Evolutionary conservation across 2,113 vertebrate species (phyloP).

Genomic region (Arvicanthis niloticus): DNA sequence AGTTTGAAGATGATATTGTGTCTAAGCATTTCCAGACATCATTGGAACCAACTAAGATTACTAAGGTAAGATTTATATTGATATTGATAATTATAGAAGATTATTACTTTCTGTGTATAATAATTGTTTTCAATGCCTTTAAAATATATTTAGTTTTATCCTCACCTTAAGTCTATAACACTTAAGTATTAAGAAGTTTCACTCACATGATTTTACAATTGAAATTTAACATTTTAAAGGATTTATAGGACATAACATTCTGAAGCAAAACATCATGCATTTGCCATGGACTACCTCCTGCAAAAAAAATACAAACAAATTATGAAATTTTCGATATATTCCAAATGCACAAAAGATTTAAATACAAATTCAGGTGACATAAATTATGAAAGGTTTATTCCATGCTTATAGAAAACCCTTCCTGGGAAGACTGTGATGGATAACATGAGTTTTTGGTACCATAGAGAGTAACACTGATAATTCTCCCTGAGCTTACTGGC

Average conservation of each 20-base stretch:
- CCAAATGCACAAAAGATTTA: background rate
- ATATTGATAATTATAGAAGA: background rate
- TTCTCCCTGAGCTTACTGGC: background rate
- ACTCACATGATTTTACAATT: background rate
- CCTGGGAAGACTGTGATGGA: background rate
- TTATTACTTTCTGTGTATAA: background rate
- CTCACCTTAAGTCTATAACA: background rate
- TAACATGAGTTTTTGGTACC: background rate
- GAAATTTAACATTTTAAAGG: background rate
- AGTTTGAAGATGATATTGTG: background rate
- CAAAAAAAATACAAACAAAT: background rate
- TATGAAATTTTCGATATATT: background rate
- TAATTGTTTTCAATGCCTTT: background rate
- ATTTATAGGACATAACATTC: background rate
- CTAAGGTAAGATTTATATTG: conserved; percentile 36
- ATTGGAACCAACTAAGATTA: background rate
- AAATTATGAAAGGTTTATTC: background rate
- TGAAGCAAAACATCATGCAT: background rate
- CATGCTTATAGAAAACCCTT: background rate
- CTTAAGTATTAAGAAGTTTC: background rate
- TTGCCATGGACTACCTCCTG: background rate
- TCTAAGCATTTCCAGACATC: background rate
- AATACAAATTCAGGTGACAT: background rate
- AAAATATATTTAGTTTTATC: background rate
- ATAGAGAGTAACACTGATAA: background rate